Conservation (phyloP, 2,113 vertebrate genomes). For the Hydrochoerus hydrochaeris region DNA sequence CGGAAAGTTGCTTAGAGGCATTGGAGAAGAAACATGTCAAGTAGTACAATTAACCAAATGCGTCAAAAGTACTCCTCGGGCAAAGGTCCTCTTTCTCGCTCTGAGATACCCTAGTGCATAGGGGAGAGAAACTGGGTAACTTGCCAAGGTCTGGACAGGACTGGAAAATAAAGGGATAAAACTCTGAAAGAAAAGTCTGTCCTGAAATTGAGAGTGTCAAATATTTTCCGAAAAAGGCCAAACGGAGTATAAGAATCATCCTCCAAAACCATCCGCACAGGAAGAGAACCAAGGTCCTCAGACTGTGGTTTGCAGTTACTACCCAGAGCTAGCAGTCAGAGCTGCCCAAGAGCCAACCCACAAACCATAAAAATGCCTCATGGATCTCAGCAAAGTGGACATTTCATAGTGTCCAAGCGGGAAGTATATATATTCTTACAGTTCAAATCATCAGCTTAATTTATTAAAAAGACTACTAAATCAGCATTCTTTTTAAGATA, state of each 20-base stretch:
- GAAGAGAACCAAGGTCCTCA: background rate
- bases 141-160: background rate
- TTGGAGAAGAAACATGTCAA: background rate
- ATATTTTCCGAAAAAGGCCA: background rate
- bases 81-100: background rate
- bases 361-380: background rate
- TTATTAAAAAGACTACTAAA: background rate
- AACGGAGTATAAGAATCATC: background rate
- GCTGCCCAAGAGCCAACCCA: background rate
- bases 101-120: background rate
- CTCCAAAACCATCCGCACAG: background rate
- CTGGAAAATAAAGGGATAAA: background rate
- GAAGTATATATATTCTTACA: background rate
- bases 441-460: background rate
- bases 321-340: background rate
- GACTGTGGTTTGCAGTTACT: background rate
- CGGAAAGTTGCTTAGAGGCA: background rate
- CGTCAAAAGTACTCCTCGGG: background rate
- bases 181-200: background rate
- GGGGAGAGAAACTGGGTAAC: background rate
- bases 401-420: background rate
- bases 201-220: background rate
- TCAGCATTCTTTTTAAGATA: background rate
- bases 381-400: constrained; percentile 22
- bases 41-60: background rate